Base-by-base conservation (phyloP, 2,797 vertebrate genomes). In the Pseudopleuronectes americanus region DNA sequence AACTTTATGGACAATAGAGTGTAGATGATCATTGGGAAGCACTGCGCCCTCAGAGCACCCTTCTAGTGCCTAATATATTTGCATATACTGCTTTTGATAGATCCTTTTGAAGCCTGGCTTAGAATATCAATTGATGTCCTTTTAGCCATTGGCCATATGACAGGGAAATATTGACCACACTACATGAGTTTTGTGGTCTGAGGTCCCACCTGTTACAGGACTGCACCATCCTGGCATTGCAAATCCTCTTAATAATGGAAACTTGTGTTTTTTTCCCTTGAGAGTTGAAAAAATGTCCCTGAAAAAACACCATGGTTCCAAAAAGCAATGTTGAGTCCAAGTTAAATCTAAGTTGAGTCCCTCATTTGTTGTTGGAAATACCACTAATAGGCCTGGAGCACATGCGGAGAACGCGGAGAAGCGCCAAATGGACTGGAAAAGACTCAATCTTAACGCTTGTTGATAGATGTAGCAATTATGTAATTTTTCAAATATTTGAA, bases 331-430 rank as follows among this genome's bases (percentile, higher is more conserved):
- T 13, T 0, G 48, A 51, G 19, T 51, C 65, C 69, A 70, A 72
- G 64, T 68, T 64, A 65, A 72, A 69, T 61, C 47, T 6, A 48
- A 52, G 53, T 63, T 57, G 62, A 74, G 38, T 67, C 63, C 36
- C 56, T 73, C 49, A 66, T 77, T 76, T 74, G 47, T 71, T 64
- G 47, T 58, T 71, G 74, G 74, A 83, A 83, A 80, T 76, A 57
- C 51, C 36, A 4, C 28, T 66, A 76, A 73, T 69, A 71, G 31
- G 56, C 57, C 33, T 47, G 22, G 57, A 61, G 28, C 8, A 14
- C 48, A 22, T 38, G 33, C 1, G 24, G 52, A 68, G 23, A 64
- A 49, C 16, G n/a, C 55, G 8, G 3, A 8, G 33, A 45, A 64
- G 36, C 43, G 64, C 52, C 31, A 55, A 62, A 77, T 4, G 6